A percentile compares a stretch with the other conserved stretches of the same genome.
phyloP scores from a whole-genome alignment of 2,797 vertebrate genomes.

The Synaphobranchus kaupii region DNA sequence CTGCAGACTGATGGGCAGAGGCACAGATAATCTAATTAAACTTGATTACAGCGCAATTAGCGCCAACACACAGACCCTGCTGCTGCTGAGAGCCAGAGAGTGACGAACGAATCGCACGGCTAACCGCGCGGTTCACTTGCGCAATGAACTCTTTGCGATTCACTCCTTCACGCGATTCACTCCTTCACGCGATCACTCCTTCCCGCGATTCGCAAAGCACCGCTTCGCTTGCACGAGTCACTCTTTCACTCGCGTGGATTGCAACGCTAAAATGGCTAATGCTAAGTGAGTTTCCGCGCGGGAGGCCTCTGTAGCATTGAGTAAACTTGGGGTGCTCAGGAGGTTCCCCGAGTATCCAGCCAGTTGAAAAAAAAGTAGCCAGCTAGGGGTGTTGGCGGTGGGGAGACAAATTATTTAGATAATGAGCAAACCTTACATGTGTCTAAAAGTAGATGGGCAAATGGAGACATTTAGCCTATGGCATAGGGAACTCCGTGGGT shows the following conservation, averaged over 20 bases:
- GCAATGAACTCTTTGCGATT: not conserved
- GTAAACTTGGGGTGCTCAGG: too few relatives aligned
- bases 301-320: not conserved
- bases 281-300: not conserved
- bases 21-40: constrained; percentile 72
- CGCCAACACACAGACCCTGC: constrained; percentile 57
- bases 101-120: too few relatives aligned
- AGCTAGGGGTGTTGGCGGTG: too few relatives aligned
- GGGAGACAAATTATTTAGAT: too few relatives aligned
- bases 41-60: constrained; percentile 70
- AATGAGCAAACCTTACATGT: too few relatives aligned
- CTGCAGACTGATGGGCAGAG: constrained; percentile 31
- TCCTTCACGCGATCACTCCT: not conserved
- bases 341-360: too few relatives aligned
- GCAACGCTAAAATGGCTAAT: not conserved
- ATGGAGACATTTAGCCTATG: too few relatives aligned
- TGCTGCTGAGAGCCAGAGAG: constrained; percentile 22
- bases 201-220: not conserved
- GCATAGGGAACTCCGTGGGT: too few relatives aligned
- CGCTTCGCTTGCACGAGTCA: not conserved
- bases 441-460: too few relatives aligned
- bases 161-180: not conserved
- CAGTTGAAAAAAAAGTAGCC: too few relatives aligned
- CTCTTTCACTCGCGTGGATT: not conserved
- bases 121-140: not conserved